phyloP scores from a whole-genome alignment of 2,113 vertebrate genomes.

The Phasianus colchicus region DNA sequence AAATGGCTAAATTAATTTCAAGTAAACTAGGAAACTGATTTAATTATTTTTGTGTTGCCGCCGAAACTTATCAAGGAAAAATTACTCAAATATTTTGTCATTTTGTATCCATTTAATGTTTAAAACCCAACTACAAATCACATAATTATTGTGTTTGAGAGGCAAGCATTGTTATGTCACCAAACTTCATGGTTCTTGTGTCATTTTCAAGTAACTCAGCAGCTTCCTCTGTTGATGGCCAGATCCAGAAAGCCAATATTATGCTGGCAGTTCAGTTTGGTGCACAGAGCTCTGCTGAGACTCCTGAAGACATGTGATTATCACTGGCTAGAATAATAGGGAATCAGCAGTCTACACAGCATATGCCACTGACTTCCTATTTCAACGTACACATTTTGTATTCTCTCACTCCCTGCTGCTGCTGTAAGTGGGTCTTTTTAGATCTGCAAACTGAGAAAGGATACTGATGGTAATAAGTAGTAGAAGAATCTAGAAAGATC shows the following conservation, averaged over 20 bases:
- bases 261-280: background rate
- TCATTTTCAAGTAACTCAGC: background rate
- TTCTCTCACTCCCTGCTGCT: background rate
- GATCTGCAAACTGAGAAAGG: background rate
- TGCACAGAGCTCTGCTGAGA: background rate
- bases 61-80: background rate
- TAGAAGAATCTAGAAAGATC: background rate
- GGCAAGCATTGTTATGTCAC: background rate
- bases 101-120: background rate
- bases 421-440: background rate
- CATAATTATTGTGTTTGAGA: background rate
- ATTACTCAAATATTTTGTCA: background rate
- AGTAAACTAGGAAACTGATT: background rate
- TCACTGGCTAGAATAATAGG: background rate
- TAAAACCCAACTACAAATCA: background rate
- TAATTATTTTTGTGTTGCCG: background rate
- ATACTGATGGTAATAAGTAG: background rate
- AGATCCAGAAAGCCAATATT: background rate
- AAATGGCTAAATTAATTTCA: background rate
- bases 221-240: fast-evolving
- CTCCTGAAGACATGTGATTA: background rate
- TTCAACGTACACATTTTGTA: background rate
- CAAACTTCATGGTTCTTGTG: background rate
- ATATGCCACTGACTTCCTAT: background rate
- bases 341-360: background rate